Evolutionary conservation across 2,113 vertebrate species (phyloP).

Genomic region (Oophaga pumilio): DNA sequence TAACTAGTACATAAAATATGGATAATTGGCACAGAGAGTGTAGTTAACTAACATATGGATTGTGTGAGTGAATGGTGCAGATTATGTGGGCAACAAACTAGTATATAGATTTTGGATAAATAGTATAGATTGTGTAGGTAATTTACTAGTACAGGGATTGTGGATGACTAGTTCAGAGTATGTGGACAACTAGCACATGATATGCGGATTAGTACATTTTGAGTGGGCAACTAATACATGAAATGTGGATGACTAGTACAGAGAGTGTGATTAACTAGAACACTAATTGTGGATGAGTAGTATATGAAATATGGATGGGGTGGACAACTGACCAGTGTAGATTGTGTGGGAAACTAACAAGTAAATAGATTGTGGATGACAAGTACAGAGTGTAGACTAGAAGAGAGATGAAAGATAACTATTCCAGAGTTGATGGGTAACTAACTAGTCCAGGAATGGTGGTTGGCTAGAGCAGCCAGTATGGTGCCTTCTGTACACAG

Average conservation of each 20-base stretch:
- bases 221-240: neutral
- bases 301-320: neutral
- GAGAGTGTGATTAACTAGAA: neutral
- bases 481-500: too few species aligned
- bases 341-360: neutral
- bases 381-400: too few species aligned
- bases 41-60: neutral
- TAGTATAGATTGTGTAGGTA: neutral
- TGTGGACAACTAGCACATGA: neutral
- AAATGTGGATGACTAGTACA: neutral
- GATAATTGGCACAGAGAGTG: neutral
- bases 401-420: too few species aligned
- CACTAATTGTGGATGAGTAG: neutral
- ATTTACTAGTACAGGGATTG: neutral
- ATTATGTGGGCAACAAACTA: neutral
- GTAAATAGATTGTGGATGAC: too few species aligned
- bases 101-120: neutral
- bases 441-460: too few species aligned
- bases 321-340: neutral
- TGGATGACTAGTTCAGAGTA: neutral
- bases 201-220: neutral
- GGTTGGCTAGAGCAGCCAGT: too few species aligned
- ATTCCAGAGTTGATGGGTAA: too few species aligned
- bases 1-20: neutral
- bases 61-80: neutral